A percentile compares a stretch with the other conserved stretches of the same genome.
Evolutionary conservation across 1,140 invertebrate species (phyloP).

Genomic region (Thereuonema tuberculata): DNA sequence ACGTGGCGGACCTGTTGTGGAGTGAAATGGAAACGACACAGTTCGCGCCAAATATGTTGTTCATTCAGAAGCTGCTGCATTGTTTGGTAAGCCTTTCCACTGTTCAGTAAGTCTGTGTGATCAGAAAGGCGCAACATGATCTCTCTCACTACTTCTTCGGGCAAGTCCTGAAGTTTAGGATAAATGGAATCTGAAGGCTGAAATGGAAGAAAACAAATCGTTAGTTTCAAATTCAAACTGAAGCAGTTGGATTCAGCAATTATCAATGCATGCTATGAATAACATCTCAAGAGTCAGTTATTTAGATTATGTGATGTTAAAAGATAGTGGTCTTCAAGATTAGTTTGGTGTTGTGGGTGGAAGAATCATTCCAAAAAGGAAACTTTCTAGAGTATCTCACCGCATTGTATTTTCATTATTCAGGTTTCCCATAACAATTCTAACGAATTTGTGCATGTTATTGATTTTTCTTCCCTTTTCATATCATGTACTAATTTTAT

Average conservation of each 20-base stretch:
- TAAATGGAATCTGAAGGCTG: constrained; percentile 67
- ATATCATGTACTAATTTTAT: too few species aligned
- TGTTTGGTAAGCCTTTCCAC: constrained; percentile 50
- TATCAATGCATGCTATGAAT: too few species aligned
- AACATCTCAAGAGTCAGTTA: too few species aligned
- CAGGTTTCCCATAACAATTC: too few species aligned
- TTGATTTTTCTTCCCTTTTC: too few species aligned
- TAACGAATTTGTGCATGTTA: too few species aligned
- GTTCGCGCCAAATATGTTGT: constrained; percentile 77
- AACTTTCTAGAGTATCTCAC: not conserved
- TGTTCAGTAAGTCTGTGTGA: constrained; percentile 71
- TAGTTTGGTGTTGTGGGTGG: not conserved
- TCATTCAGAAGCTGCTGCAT: constrained; percentile 71
- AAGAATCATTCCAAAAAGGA: not conserved
- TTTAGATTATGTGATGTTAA: too few species aligned
- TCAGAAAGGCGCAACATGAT: constrained; percentile 79
- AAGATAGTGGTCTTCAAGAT: not conserved
- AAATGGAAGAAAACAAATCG: constrained; percentile 16
- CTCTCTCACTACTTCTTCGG: constrained; percentile 82
- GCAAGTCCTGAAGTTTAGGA: constrained; percentile 74
- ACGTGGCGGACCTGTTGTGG: constrained; percentile 63
- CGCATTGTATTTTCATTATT: too few species aligned
- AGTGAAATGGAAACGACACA: constrained; percentile 84
- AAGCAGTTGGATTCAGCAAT: too few species aligned
- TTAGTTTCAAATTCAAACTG: not conserved